Base-by-base conservation (phyloP, 2,888 invertebrate genomes). In the Subacronicta megacephala region DNA sequence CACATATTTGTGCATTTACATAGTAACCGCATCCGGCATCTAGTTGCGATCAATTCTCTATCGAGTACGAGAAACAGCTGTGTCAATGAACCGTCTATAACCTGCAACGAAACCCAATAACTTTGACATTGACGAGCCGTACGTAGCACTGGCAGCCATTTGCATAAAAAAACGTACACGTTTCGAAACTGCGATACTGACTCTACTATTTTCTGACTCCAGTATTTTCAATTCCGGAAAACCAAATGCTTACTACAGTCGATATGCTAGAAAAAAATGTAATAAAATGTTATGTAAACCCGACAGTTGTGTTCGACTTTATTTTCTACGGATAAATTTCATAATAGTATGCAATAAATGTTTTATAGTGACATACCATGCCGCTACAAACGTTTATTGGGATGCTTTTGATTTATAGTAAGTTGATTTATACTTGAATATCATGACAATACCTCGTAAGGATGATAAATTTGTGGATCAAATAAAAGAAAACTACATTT, bases 191-290 rank as follows among this genome's bases (percentile, higher is more conserved):
- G 40, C 37, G 16, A 46, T 52, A 51, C 42, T 54, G 59, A 58
- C 44, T 62, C 59, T 56, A 72, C 52, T 37, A 68, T 76, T 72
- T 62, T 52, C 58, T 54, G 59, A 58, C 44, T 62, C 59, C 54
- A 72, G 54, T 37, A 68, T 76, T 72, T 62, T 52, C 58, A 62
- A 76, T 68, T 62, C 51, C 47, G 45, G n/a, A 51, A 44, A 64
- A 16, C 51, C 38, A 13, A 60, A 56, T 50, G 35, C 53, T 55
- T 36, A 61, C n/a, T 65, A 50, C 33, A 51, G 36, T 47, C 53
- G 38, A 43, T 37, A 37, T 20, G 45, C 31, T 43, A 16, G 38
- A 18, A 18, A 16, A 68, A 68, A 72, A 61, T 44, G 35, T 33
- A 26, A 35, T 43, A 49, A 72, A 72, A 36, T 15, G 2, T 38